A percentile compares a stretch with the other conserved stretches of the same genome.
These are phyloP conservation scores for Hoplostethus mediterraneus DNA, from an alignment of 2,797 vertebrate species.

Conservation along the genomic window DNA sequence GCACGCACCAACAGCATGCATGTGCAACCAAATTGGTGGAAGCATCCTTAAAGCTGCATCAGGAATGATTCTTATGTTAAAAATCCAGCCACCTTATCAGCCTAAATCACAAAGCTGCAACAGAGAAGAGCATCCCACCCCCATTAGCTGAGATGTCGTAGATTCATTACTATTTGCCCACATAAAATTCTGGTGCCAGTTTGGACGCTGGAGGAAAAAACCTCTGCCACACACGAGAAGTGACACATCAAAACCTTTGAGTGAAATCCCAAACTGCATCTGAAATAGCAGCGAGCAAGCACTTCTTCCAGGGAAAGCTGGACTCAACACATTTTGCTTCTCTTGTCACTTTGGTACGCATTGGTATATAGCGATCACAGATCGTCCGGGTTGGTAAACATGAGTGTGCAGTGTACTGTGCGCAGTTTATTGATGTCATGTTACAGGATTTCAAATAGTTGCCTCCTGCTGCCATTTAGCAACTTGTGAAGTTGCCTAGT, in stretches of 20 bases:
- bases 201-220: too few relatives aligned
- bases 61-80: constrained; percentile 10
- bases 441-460: neutral
- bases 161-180: neutral
- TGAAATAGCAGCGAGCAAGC: too few relatives aligned
- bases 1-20: constrained; percentile 53
- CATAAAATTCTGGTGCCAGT: neutral
- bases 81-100: constrained; percentile 49
- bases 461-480: neutral
- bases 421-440: neutral
- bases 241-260: too few relatives aligned
- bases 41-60: constrained; percentile 52
- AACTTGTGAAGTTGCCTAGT: neutral
- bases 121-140: neutral
- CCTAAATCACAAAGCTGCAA: constrained; percentile 17
- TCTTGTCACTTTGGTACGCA: too few relatives aligned
- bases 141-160: neutral
- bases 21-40: constrained; percentile 43
- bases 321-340: too few relatives aligned
- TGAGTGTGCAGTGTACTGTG: too few relatives aligned
- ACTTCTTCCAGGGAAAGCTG: too few relatives aligned
- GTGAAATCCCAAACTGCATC: too few relatives aligned
- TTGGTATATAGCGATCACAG: too few relatives aligned
- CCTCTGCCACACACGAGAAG: too few relatives aligned
- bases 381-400: too few relatives aligned